phyloP scores from a whole-genome alignment of 2,797 vertebrate genomes.

The Cryptoprocta ferox region DNA sequence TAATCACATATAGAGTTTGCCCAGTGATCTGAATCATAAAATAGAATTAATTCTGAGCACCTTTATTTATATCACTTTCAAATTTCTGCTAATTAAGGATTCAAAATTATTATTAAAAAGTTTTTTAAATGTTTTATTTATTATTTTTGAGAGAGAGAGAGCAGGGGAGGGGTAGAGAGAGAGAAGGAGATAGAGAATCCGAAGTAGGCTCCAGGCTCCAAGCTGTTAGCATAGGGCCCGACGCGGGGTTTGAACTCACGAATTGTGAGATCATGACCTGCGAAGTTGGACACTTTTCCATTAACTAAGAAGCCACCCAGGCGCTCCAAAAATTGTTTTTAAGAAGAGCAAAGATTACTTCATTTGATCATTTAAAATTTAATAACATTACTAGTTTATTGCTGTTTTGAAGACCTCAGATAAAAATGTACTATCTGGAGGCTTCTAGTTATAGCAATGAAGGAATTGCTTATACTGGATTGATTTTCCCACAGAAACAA shows the following conservation, averaged over 20 bases:
- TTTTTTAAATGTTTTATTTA: too few species aligned
- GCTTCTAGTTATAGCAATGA: neutral
- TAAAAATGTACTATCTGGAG: neutral
- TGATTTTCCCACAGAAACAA: neutral
- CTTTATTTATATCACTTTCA: neutral
- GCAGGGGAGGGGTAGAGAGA: too few species aligned
- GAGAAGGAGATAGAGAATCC: too few species aligned
- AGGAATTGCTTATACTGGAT: neutral
- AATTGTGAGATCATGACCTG: too few species aligned
- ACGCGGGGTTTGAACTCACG: too few species aligned
- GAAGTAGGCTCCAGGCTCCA: too few species aligned
- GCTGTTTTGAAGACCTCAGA: conserved; percentile 12
- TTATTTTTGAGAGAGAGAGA: too few species aligned
- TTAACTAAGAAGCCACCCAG: too few species aligned
- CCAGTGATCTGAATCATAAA: neutral
- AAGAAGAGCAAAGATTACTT: neutral
- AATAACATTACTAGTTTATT: neutral
- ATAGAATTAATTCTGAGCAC: neutral
- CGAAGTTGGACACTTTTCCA: too few species aligned
- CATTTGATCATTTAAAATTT: conserved; percentile 24
- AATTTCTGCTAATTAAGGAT: neutral
- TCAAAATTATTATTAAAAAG: neutral
- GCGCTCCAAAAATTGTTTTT: neutral
- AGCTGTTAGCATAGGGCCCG: too few species aligned
- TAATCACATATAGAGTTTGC: neutral